Conservation (phyloP, 2,113 vertebrate species). For the Chaetodon trifascialis region DNA sequence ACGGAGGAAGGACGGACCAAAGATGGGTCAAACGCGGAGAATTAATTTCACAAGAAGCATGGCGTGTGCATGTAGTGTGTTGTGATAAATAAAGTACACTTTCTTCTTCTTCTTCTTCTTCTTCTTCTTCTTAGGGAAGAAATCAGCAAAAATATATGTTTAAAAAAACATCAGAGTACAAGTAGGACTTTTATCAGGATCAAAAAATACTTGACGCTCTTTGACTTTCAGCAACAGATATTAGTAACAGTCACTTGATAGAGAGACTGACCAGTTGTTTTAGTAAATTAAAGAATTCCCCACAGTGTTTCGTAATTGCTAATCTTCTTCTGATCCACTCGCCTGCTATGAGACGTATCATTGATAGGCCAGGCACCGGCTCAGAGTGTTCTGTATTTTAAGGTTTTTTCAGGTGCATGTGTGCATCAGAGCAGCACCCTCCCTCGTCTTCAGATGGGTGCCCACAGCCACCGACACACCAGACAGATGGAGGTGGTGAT, state of each 20-base stretch:
- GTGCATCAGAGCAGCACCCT: conserved; percentile 16
- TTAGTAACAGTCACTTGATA: neutral
- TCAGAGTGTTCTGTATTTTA: neutral
- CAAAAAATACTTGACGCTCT: no score
- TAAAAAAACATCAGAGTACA: no score
- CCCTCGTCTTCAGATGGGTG: conserved; percentile 27
- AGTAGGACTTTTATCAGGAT: no score
- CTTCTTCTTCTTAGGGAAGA: no score
- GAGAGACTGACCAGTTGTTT: neutral
- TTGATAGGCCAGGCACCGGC: neutral
- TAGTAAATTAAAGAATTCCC: neutral
- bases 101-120: no score
- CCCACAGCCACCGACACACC: conserved; percentile 1
- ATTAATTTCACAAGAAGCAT: no score
- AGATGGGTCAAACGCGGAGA: no score
- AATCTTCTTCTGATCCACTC: neutral
- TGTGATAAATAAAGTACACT: no score
- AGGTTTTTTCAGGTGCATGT: neutral
- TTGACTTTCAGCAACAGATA: neutral
- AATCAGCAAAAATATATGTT: no score
- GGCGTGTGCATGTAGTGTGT: no score
- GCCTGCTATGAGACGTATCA: neutral
- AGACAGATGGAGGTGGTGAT: conserved; percentile 46
- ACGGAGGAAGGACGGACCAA: no score
- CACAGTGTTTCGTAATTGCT: neutral